Conservation (phyloP, 53 echinoderm and acorn worm genomes). For the Mesocentrotus franciscanus region DNA sequence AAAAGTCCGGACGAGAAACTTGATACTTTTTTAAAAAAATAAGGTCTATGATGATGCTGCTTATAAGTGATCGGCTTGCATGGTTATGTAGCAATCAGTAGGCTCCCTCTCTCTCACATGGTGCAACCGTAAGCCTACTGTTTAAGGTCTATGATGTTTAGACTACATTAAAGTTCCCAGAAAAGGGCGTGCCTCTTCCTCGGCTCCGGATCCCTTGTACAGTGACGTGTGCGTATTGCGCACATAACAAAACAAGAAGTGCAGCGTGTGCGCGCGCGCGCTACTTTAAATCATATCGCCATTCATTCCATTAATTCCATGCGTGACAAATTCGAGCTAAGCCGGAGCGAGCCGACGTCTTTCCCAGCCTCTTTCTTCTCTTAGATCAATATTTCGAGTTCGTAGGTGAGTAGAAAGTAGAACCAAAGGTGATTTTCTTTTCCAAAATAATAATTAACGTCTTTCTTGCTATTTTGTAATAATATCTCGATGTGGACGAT, state of each 20-base stretch:
- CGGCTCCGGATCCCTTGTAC: neutral
- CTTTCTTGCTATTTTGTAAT: too few relatives aligned
- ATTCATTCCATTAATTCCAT: too few relatives aligned
- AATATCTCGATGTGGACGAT: too few relatives aligned
- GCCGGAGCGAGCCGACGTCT: neutral
- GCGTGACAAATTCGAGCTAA: too few relatives aligned
- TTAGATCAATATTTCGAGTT: neutral
- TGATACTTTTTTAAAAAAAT: too few relatives aligned
- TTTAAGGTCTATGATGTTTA: neutral
- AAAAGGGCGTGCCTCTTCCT: neutral
- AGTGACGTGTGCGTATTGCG: neutral
- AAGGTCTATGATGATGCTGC: neutral
- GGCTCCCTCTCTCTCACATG: too few relatives aligned
- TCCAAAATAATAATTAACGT: too few relatives aligned
- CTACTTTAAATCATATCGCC: slow-evolving; percentile 29
- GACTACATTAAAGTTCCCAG: too few relatives aligned
- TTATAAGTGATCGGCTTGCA: too few relatives aligned
- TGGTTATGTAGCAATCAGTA: too few relatives aligned
- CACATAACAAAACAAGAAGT: neutral
- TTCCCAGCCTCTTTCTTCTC: neutral
- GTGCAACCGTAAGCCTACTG: too few relatives aligned
- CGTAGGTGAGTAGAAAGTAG: neutral
- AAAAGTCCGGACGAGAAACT: too few relatives aligned
- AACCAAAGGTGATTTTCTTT: neutral
- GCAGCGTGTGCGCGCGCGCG: neutral